Evolutionary conservation across 2,797 vertebrate species (phyloP).

Genomic region (Cuculus canorus): DNA sequence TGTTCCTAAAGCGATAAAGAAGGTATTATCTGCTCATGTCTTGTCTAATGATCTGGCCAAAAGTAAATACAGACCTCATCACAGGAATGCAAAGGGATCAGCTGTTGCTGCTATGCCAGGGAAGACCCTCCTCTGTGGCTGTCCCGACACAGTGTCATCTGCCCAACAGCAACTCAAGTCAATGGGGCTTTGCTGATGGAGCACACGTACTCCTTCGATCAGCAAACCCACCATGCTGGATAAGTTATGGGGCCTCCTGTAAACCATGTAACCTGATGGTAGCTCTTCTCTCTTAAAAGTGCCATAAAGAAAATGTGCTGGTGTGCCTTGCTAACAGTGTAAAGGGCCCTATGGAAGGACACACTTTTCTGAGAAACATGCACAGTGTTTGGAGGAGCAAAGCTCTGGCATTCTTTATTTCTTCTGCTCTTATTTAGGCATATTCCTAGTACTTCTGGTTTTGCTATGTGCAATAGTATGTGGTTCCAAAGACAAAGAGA

Average conservation of each 20-base stretch:
- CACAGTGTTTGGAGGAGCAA: not conserved
- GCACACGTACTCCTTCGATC: rapidly evolving
- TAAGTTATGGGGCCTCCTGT: not conserved
- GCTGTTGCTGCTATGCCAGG: not conserved
- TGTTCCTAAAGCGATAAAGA: not conserved
- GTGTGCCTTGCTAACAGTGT: not conserved
- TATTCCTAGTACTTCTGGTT: not conserved
- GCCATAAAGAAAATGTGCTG: not conserved
- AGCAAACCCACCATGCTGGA: not conserved
- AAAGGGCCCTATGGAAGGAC: not conserved
- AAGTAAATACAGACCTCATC: not conserved
- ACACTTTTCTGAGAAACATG: not conserved
- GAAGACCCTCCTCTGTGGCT: not conserved
- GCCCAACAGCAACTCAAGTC: rapidly evolving
- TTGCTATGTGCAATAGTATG: rapidly evolving
- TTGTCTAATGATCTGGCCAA: not conserved
- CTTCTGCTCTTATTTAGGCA: rapidly evolving
- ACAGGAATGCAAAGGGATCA: not conserved
- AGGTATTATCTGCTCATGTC: not conserved
- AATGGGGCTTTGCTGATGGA: rapidly evolving
- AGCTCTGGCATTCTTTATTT: not conserved
- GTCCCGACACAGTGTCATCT: not conserved
- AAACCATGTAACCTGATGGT: not conserved
- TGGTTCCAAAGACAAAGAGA: not conserved
- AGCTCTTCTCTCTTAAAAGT: not conserved